Evolutionary conservation across 2,888 invertebrate genomes (phyloP).

Genomic region (Antitype chi): DNA sequence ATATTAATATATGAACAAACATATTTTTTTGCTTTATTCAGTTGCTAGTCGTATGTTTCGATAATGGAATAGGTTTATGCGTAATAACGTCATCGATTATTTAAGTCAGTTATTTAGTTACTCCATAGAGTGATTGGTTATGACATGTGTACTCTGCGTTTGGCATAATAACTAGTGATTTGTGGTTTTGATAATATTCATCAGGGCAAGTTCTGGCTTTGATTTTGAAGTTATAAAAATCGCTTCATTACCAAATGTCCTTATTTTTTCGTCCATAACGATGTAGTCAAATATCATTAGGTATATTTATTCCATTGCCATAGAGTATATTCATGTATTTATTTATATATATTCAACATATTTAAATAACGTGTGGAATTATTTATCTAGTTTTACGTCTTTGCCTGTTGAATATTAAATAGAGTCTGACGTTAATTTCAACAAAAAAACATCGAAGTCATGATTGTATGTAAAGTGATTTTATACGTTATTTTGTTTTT

Average conservation of each 20-base stretch:
- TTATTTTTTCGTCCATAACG: not conserved
- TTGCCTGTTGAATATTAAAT: conserved; percentile 56
- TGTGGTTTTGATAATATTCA: not conserved
- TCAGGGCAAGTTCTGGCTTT: not conserved
- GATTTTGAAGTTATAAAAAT: not conserved
- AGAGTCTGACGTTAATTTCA: conserved; percentile 50
- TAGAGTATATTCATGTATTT: conserved; percentile 23
- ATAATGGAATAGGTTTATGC: conserved; percentile 17
- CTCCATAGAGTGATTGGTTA: not conserved
- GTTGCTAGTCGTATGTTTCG: conserved; percentile 8
- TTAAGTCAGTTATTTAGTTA: not conserved
- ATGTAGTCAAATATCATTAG: not conserved
- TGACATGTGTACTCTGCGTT: not conserved
- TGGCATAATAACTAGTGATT: not conserved
- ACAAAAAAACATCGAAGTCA: conserved; percentile 60
- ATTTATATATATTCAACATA: conserved; percentile 39
- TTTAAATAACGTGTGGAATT: conserved; percentile 54
- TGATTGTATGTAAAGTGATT: conserved; percentile 64
- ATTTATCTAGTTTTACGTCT: conserved; percentile 50
- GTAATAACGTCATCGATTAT: conserved; percentile 4
- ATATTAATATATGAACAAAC: conserved; percentile 9
- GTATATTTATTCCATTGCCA: conserved; percentile 24
- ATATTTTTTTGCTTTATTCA: conserved; percentile 19
- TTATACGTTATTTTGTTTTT: conserved; percentile 48
- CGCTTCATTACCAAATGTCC: not conserved